phyloP scores from a whole-genome alignment of 2,797 vertebrate genomes.

The Takifugu ocellatus region DNA sequence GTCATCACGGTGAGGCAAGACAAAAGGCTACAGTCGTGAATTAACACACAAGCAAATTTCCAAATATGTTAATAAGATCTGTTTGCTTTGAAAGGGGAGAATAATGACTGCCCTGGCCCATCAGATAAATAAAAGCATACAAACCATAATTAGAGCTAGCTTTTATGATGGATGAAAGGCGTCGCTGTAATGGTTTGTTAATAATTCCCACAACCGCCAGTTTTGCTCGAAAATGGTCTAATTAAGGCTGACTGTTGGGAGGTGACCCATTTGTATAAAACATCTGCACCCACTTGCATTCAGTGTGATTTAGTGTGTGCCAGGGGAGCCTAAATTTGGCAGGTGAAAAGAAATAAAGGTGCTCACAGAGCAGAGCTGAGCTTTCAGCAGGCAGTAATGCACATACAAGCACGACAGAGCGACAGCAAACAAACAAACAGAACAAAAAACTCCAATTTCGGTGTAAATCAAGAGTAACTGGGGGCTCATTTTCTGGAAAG shows the following conservation, averaged over 20 bases:
- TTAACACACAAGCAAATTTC: constrained; percentile 26
- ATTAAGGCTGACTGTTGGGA: constrained; percentile 63
- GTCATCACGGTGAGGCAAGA: constrained; percentile 13
- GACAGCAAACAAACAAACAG: constrained; percentile 21
- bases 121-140: constrained; percentile 52
- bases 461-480: constrained; percentile 20
- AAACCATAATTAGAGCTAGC: constrained; percentile 59
- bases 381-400: background rate
- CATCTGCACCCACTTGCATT: constrained; percentile 55
- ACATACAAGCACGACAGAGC: constrained; percentile 15
- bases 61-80: constrained; percentile 55
- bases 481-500: background rate
- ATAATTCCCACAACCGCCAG: constrained; percentile 51
- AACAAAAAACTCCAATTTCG: background rate
- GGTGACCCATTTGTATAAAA: constrained; percentile 67
- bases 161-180: constrained; percentile 63
- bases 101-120: constrained; percentile 43
- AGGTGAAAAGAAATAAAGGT: constrained; percentile 42
- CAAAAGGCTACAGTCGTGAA: constrained; percentile 11
- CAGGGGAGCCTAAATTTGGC: constrained; percentile 40
- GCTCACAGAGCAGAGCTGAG: constrained; percentile 29
- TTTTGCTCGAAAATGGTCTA: constrained; percentile 58
- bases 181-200: constrained; percentile 64
- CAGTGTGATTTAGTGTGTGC: constrained; percentile 36
- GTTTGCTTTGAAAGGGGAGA: constrained; percentile 56